Evolutionary conservation across 2,797 vertebrate species (phyloP).

Genomic region (Arctocebus calabarensis): DNA sequence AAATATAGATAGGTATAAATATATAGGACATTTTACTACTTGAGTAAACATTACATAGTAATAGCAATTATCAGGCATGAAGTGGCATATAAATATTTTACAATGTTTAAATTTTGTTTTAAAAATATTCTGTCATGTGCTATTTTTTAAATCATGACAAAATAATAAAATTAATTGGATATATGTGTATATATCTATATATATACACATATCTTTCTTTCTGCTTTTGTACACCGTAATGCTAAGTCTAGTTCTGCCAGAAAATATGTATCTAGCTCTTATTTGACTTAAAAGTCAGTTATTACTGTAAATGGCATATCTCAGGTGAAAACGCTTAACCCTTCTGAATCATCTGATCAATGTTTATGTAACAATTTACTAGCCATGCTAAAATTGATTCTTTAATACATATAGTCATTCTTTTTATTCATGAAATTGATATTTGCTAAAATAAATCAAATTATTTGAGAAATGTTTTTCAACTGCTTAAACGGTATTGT

Average conservation of each 20-base stretch:
- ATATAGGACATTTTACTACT: neutral
- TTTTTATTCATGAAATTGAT: neutral
- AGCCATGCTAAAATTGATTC: neutral
- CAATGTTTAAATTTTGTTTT: neutral
- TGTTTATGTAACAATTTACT: neutral
- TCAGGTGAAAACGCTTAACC: neutral
- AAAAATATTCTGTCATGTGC: neutral
- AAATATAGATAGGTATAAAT: neutral
- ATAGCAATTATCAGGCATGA: neutral
- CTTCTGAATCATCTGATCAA: neutral
- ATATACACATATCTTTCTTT: neutral
- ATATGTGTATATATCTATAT: neutral
- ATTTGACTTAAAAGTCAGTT: neutral
- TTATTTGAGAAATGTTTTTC: neutral
- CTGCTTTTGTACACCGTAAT: neutral
- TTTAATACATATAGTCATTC: neutral
- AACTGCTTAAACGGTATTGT: neutral
- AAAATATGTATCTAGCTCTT: neutral
- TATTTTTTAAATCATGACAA: neutral
- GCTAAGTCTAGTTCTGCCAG: neutral
- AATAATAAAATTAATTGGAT: neutral
- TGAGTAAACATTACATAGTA: neutral
- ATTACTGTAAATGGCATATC: neutral
- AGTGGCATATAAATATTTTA: neutral
- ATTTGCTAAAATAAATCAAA: constrained; percentile 4